These are phyloP conservation scores for Fukomys damarensis DNA, from an alignment of 2,113 vertebrate genomes.

Conservation along the genomic window DNA sequence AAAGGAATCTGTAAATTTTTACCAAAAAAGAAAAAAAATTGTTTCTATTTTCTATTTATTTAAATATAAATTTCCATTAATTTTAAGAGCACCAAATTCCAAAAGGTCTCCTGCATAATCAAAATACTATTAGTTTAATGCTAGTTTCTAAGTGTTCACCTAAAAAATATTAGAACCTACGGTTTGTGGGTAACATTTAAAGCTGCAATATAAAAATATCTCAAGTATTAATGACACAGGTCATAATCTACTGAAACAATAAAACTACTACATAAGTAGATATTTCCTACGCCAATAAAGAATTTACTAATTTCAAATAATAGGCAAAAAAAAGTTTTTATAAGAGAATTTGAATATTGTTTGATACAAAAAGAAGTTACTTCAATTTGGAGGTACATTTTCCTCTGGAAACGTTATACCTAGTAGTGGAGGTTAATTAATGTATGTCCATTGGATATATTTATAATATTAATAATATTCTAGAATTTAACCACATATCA, in stretches of 20 bases:
- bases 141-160: neutral
- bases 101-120: constrained; percentile 18
- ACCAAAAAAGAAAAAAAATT: neutral
- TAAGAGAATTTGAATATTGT: neutral
- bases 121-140: constrained; percentile 1
- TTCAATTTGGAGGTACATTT: constrained; percentile 21
- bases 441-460: neutral
- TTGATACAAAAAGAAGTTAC: neutral
- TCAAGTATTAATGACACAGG: constrained; percentile 2
- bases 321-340: constrained; percentile 21
- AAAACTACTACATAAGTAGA: neutral
- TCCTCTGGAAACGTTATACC: constrained; percentile 7
- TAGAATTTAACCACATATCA: neutral
- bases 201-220: neutral
- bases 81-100: constrained; percentile 31
- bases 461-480: neutral
- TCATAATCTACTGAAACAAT: neutral
- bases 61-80: neutral
- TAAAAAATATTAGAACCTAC: constrained; percentile 40
- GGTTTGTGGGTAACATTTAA: constrained; percentile 12
- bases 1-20: constrained; percentile 26
- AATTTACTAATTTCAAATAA: constrained; percentile 5
- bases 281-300: neutral
- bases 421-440: neutral
- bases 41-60: constrained; percentile 29